Evolutionary conservation across 2,888 invertebrate species (phyloP).

Genomic region (Ophion ellenae): DNA sequence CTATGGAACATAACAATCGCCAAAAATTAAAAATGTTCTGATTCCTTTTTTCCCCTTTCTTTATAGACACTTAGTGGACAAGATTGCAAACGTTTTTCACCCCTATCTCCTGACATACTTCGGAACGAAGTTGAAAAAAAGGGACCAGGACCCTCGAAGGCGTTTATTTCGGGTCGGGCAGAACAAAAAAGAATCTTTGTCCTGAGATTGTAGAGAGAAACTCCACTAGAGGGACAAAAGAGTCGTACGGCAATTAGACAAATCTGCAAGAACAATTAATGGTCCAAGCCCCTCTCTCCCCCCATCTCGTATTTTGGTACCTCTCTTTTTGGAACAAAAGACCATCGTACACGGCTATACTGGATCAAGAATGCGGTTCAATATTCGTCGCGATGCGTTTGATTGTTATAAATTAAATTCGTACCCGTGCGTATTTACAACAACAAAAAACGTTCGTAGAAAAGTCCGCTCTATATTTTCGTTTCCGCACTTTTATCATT

Average conservation of each 20-base stretch:
- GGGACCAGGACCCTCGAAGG: too few species aligned
- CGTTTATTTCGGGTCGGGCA: slow-evolving; percentile 12
- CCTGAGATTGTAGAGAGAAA: not conserved
- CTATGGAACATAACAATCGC: not conserved
- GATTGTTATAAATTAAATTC: slow-evolving; percentile 52
- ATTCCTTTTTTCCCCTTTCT: not conserved
- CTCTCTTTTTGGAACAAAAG: slow-evolving; percentile 46
- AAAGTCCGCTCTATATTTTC: not conserved
- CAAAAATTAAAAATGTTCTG: not conserved
- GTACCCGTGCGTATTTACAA: not conserved
- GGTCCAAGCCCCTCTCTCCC: slow-evolving; percentile 5
- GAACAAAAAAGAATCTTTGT: slow-evolving; percentile 13
- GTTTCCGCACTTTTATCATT: not conserved
- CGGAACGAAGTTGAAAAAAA: not conserved
- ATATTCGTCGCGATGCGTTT: slow-evolving; percentile 32
- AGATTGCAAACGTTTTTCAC: not conserved
- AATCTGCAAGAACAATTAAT: slow-evolving; percentile 57
- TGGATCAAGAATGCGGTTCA: slow-evolving; percentile 37
- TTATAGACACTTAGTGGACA: not conserved
- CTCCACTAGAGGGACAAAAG: slow-evolving; percentile 27
- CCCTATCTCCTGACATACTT: not conserved
- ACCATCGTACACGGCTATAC: not conserved
- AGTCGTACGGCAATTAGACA: slow-evolving; percentile 31
- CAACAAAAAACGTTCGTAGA: not conserved
- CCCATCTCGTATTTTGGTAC: not conserved